Conservation (phyloP, 2,797 vertebrate genomes). For the Melanogrammus aeglefinus region DNA sequence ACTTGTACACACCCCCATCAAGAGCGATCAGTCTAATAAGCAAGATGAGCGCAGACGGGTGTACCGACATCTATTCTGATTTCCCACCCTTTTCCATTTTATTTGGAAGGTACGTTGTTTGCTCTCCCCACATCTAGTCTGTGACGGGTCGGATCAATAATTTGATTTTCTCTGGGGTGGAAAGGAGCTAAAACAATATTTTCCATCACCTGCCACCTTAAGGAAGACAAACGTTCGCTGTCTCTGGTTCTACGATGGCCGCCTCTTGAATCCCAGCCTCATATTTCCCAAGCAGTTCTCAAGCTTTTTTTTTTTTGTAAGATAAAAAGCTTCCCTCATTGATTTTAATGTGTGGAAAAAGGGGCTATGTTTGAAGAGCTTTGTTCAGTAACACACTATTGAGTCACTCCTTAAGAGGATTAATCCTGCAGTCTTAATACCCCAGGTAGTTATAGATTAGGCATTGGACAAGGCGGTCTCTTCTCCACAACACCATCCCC, state of each 20-base stretch:
- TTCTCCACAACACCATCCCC: not conserved
- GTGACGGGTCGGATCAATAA: not conserved
- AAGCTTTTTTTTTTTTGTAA: not conserved
- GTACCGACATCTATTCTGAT: too few relatives aligned
- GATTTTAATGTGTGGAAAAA: constrained; percentile 3
- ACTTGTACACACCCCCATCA: too few relatives aligned
- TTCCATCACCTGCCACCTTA: not conserved
- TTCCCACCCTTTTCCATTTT: too few relatives aligned
- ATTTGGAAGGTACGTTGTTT: too few relatives aligned
- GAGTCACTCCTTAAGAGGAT: not conserved
- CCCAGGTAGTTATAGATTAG: not conserved
- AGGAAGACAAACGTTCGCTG: not conserved
- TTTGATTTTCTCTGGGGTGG: not conserved
- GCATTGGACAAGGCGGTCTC: not conserved
- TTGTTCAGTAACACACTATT: not conserved
- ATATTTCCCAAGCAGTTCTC: too few relatives aligned
- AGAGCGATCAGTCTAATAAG: too few relatives aligned
- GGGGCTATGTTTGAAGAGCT: not conserved
- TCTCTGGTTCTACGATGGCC: too few relatives aligned
- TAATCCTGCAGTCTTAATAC: not conserved
- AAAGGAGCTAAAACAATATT: not conserved
- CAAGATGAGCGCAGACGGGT: too few relatives aligned
- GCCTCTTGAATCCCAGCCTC: not conserved
- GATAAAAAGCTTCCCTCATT: constrained; percentile 3
- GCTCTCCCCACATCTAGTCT: not conserved